Percentiles rank a stretch among this genome's conserved stretches.
These are phyloP conservation scores for Odocoileus virginianus DNA, from an alignment of 2,113 vertebrate genomes.

Conservation along the genomic window DNA sequence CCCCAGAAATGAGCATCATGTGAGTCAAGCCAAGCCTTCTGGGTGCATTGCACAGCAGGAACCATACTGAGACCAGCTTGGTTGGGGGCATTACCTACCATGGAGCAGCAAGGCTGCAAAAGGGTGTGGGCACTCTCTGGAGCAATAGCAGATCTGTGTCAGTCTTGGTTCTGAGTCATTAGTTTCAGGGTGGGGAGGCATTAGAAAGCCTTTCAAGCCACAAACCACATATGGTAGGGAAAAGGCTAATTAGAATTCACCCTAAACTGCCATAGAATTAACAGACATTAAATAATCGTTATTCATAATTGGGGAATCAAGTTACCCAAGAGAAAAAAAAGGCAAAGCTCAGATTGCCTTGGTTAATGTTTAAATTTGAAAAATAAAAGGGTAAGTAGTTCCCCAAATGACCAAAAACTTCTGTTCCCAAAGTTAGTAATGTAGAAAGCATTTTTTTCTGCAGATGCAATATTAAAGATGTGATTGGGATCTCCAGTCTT, in stretches of 20 bases:
- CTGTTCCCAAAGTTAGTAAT: slow-evolving; percentile 6
- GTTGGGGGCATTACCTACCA: fast-evolving
- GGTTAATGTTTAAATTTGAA: slow-evolving; percentile 74
- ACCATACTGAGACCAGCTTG: fast-evolving
- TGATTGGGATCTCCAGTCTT: not conserved
- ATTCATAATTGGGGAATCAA: slow-evolving; percentile 81
- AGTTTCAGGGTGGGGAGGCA: slow-evolving; percentile 43
- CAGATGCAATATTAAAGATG: not conserved
- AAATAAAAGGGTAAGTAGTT: slow-evolving; percentile 69
- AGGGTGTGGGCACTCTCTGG: fast-evolving
- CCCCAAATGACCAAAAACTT: slow-evolving; percentile 36
- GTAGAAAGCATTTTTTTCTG: not conserved
- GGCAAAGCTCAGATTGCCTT: slow-evolving; percentile 56
- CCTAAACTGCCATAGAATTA: slow-evolving; percentile 67
- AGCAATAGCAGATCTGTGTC: not conserved
- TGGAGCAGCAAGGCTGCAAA: not conserved
- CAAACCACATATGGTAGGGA: slow-evolving; percentile 63
- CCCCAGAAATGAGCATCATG: not conserved
- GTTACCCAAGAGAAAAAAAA: slow-evolving; percentile 64
- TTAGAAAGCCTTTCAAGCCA: slow-evolving; percentile 63
- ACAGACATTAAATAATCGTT: slow-evolving; percentile 80
- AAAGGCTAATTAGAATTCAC: slow-evolving; percentile 69
- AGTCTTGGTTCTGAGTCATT: slow-evolving; percentile 60
- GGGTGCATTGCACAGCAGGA: not conserved
- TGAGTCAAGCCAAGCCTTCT: not conserved